Percentiles rank a stretch among this genome's conserved stretches.
These are phyloP conservation scores for Callorhinus ursinus DNA, from an alignment of 2,113 vertebrate genomes.

Conservation along the genomic window DNA sequence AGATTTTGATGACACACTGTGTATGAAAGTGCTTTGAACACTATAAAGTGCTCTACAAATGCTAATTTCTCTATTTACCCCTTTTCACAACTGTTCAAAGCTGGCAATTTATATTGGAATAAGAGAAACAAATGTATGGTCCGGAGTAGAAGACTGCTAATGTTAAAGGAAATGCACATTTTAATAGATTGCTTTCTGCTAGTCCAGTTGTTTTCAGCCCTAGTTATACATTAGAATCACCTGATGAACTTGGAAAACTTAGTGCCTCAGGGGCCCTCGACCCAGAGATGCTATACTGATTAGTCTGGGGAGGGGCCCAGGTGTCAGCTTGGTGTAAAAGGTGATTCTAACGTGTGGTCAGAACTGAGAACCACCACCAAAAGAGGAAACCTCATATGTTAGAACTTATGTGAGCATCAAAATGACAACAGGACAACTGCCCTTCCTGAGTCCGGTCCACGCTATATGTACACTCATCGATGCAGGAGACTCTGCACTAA, in stretches of 20 bases:
- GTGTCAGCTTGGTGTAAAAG: neutral
- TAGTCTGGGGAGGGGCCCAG: neutral
- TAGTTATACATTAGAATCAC: neutral
- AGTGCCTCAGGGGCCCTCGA: too few species aligned
- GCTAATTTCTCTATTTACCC: conserved; percentile 81
- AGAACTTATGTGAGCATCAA: neutral
- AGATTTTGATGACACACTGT: conserved; percentile 79
- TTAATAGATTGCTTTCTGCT: neutral
- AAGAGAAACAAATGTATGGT: conserved; percentile 71
- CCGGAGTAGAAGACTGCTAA: conserved; percentile 54
- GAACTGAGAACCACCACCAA: neutral
- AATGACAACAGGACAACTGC: too few species aligned
- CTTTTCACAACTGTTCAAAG: conserved; percentile 72
- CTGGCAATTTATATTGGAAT: conserved; percentile 70
- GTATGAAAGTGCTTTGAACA: conserved; percentile 80
- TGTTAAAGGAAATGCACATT: conserved; percentile 43
- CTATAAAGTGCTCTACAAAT: conserved; percentile 79
- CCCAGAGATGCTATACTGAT: neutral
- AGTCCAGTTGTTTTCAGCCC: neutral
- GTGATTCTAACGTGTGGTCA: neutral
- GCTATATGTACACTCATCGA: neutral
- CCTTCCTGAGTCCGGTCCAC: neutral
- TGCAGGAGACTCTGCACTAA: neutral
- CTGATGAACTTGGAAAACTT: neutral
- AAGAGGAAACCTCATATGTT: neutral